A percentile compares a stretch with the other conserved stretches of the same genome.
Conservation (phyloP, 2,888 invertebrate genomes). For the Litoditis marina region DNA sequence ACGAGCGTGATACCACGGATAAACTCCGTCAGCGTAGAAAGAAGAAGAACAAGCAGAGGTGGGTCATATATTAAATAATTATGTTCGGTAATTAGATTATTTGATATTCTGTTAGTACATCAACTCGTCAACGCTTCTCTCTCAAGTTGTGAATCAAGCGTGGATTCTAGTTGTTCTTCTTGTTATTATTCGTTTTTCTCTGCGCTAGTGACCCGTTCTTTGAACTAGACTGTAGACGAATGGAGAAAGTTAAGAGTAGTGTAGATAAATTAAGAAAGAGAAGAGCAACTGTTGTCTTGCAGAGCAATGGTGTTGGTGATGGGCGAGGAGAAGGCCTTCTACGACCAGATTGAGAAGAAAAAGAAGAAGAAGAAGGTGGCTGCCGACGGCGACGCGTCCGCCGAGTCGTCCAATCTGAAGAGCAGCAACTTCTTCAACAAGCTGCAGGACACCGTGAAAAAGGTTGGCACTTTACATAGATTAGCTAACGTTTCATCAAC, state of each 20-base stretch:
- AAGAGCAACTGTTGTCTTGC: conserved; percentile 2
- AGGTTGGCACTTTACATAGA: no score
- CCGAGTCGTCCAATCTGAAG: conserved; percentile 19
- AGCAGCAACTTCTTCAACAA: conserved; percentile 39
- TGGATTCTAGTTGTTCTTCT: no score
- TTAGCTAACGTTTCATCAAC: no score
- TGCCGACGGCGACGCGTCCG: conserved; percentile 14
- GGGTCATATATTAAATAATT: conserved; percentile 62
- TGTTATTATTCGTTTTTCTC: no score
- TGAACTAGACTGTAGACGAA: no score
- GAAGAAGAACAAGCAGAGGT: conserved; percentile 77
- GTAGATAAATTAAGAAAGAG: neutral
- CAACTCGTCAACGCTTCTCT: no score
- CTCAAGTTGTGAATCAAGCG: no score
- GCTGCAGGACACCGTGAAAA: conserved; percentile 35
- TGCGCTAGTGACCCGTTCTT: no score
- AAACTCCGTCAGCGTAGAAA: conserved; percentile 82
- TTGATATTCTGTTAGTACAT: neutral
- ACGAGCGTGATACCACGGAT: conserved; percentile 81
- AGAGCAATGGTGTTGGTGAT: conserved; percentile 28
- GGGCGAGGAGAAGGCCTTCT: conserved; percentile 35
- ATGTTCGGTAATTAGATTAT: neutral
- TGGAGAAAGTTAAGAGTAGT: no score
- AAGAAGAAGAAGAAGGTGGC: conserved; percentile 22
- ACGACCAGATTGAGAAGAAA: conserved; percentile 25